phyloP scores from a whole-genome alignment of 2,888 invertebrate species.

The Arge pagana region DNA sequence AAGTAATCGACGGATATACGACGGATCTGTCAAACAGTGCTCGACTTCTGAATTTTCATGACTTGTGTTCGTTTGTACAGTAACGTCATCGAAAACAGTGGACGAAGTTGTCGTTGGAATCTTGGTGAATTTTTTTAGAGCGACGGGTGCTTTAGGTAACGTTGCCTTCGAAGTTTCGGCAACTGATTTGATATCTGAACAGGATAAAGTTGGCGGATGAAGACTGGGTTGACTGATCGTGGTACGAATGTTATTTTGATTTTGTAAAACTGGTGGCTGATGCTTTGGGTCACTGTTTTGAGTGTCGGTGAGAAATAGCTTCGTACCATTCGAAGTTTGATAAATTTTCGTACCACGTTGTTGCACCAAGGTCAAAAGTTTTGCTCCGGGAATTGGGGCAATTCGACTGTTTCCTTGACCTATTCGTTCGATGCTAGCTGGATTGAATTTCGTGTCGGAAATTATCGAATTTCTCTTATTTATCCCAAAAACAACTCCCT shows the following conservation, averaged over 20 bases:
- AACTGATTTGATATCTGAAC: no score
- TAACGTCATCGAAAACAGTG: not conserved
- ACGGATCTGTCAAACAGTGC: no score
- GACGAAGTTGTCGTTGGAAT: not conserved
- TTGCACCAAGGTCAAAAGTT: not conserved
- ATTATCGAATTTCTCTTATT: no score
- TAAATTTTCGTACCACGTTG: not conserved
- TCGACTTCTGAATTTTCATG: conserved; percentile 1
- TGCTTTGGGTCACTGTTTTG: not conserved
- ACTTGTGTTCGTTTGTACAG: not conserved
- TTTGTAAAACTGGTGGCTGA: conserved; percentile 5
- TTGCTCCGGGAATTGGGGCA: not conserved
- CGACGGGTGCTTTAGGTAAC: not conserved
- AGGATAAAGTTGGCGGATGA: conserved; percentile 7
- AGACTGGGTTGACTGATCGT: not conserved
- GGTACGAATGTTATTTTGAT: conserved; percentile 11
- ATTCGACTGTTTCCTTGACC: no score
- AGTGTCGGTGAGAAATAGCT: not conserved
- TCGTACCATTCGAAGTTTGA: conserved; percentile 8
- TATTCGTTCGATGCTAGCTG: no score
- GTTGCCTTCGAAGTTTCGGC: not conserved
- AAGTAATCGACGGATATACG: no score
- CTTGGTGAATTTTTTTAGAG: not conserved
- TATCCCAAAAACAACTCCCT: no score
- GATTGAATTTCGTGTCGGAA: no score